Evolutionary conservation across 1,140 invertebrate genomes (phyloP).

Genomic region (Zophobas morio): DNA sequence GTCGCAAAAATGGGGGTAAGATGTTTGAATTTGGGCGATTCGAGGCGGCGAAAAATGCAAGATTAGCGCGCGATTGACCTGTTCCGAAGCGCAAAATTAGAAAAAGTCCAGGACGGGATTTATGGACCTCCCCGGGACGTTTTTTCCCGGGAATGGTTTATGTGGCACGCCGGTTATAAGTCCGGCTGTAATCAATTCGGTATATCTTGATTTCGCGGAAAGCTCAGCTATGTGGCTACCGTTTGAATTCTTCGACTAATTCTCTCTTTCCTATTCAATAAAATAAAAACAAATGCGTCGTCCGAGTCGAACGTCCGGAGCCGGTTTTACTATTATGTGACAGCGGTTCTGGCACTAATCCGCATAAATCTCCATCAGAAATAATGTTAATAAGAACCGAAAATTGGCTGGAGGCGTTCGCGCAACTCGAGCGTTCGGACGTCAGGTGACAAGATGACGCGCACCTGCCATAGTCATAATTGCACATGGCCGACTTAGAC

Average conservation of each 20-base stretch:
- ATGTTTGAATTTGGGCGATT: too few species aligned
- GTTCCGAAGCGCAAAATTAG: too few species aligned
- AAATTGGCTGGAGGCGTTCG: background rate
- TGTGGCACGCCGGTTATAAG: slow-evolving; percentile 3
- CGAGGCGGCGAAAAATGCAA: too few species aligned
- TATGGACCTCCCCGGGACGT: background rate
- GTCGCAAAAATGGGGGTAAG: background rate
- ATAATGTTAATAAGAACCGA: slow-evolving; percentile 29
- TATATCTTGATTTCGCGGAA: slow-evolving; percentile 56
- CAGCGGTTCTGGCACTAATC: slow-evolving; percentile 38
- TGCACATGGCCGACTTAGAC: too few species aligned
- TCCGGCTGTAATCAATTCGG: slow-evolving; percentile 48
- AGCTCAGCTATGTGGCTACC: slow-evolving; percentile 50
- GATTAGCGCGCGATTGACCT: too few species aligned
- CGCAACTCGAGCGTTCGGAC: background rate
- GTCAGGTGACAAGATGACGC: background rate
- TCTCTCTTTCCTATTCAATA: slow-evolving; percentile 38
- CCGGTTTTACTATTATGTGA: slow-evolving; percentile 38
- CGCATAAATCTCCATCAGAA: slow-evolving; percentile 37
- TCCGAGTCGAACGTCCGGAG: background rate
- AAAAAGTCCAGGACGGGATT: background rate
- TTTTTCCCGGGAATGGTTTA: slow-evolving; percentile 23
- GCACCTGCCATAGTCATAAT: background rate
- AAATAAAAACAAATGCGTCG: slow-evolving; percentile 6
- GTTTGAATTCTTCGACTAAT: slow-evolving; percentile 50